Percentiles rank a stretch among this genome's conserved stretches.
Evolutionary conservation across 2,797 vertebrate species (phyloP).

Genomic region (Jordanella pulchra): DNA sequence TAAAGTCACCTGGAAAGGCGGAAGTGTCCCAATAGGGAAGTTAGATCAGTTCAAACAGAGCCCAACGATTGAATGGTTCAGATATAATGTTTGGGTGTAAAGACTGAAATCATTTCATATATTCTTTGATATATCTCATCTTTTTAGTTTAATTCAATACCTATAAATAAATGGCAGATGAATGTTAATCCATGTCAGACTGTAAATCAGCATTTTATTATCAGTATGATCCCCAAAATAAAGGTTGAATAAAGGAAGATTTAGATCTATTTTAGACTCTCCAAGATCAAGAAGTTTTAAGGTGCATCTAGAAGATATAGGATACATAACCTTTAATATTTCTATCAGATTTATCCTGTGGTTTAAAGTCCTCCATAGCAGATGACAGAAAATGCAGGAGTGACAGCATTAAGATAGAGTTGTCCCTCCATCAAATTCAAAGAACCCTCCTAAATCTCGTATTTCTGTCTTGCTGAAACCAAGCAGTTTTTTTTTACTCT

Average conservation of each 20-base stretch:
- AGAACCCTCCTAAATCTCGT: too few relatives aligned
- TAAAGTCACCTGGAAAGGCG: slow-evolving; percentile 16
- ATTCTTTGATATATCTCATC: too few relatives aligned
- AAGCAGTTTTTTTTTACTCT: not conserved
- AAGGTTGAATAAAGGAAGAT: not conserved
- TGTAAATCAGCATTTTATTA: not conserved
- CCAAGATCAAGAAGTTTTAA: too few relatives aligned
- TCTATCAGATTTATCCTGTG: not conserved
- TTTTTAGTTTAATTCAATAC: not conserved
- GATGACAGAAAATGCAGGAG: not conserved
- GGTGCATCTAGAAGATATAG: slow-evolving; percentile 16
- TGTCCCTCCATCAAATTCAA: not conserved
- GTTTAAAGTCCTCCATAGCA: too few relatives aligned
- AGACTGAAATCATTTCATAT: not conserved
- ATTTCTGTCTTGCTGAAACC: not conserved
- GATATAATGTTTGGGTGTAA: not conserved
- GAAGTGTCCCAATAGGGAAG: slow-evolving; percentile 34
- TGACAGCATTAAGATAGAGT: not conserved
- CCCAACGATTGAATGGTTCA: not conserved
- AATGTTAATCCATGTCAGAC: not conserved
- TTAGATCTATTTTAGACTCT: too few relatives aligned
- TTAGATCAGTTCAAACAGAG: slow-evolving; percentile 12
- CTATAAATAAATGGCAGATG: not conserved
- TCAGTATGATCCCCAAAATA: not conserved
- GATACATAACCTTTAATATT: not conserved